Percentiles rank a stretch among this genome's conserved stretches.
phyloP scores from a whole-genome alignment of 1,140 invertebrate species.

The Ditylenchus dipsaci region DNA sequence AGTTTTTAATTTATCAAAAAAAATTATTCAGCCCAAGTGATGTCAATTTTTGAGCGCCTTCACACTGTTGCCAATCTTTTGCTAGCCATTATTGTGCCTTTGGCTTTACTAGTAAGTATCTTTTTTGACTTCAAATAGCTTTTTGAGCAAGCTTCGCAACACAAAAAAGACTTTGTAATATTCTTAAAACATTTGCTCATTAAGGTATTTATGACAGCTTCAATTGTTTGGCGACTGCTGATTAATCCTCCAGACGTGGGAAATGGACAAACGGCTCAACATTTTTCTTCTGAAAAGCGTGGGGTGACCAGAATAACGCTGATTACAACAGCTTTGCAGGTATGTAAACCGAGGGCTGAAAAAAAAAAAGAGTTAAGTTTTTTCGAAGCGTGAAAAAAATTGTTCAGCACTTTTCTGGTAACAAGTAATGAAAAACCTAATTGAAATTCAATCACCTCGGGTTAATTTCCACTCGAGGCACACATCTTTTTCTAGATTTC shows the following conservation, averaged over 20 bases:
- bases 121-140: not conserved
- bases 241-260: conserved; percentile 22
- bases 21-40: conserved; percentile 31
- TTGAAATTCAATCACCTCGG: too few species aligned
- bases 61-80: conserved; percentile 48
- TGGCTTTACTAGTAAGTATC: conserved; percentile 33
- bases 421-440: too few species aligned
- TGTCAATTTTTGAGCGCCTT: conserved; percentile 39
- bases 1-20: not conserved
- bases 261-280: conserved; percentile 7
- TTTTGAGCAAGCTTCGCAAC: too few species aligned
- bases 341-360: too few species aligned
- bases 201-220: conserved; percentile 43
- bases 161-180: too few species aligned
- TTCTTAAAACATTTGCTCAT: too few species aligned
- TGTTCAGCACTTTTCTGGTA: not conserved
- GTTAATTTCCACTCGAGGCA: too few species aligned
- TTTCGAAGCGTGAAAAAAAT: not conserved
- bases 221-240: conserved; percentile 45
- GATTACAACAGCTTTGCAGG: conserved; percentile 47
- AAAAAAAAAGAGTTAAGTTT: too few species aligned
- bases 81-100: conserved; percentile 46
- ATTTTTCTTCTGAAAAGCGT: conserved; percentile 45
- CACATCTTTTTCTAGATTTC: too few species aligned
- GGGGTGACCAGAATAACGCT: conserved; percentile 51